Evolutionary conservation across 2,888 invertebrate genomes (phyloP), one percentile per base, ranked within the genome.

Genomic region (Melanostoma scalare): DNA sequence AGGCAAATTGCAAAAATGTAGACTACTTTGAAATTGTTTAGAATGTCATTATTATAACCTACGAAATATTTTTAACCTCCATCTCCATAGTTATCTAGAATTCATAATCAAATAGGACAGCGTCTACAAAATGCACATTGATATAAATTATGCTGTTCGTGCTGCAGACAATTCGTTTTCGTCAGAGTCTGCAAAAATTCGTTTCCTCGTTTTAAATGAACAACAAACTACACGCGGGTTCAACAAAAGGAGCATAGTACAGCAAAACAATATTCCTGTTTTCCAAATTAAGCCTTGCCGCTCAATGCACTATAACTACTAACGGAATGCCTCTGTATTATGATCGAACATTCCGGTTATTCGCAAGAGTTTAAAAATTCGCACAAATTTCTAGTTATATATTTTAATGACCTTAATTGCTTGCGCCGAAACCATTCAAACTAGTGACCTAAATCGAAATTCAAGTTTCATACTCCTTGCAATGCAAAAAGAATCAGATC

Each of bases 231-330:
- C n/a, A 58, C 42, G 46, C 48, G 44, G 4, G 36, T 20, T 38
- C 52, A 50, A 63, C 69, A 63, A 52, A 63, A 52, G 42, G 46
- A 75, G 46, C 46, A 58, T 52, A 65, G 75, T 71, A 58, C 68
- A 75, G 75, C 58, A 80, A 80, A 58, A 65, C 60, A 50, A 40
- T 58, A 80, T 80, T 80, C 80, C 56, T 65, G 75, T 50, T 75
- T 65, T 69, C 68, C 63, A 56, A 80, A 76, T 42, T 42, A 31
- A 42, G 40, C 35, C 36, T 20, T 20, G 20, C 20, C 46, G 8
- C 33, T 48, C 35, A 69, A 63, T 69, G 63, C 50, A 44, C 52
- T 31, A 44, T 71, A 31, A 61, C 35, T 55, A 55, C 35, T 4
- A 52, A 36, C 42, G 53, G 9, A 30, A 9, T 55, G 31, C 71